Evolutionary conservation across 2,888 invertebrate species (phyloP), one percentile per base, ranked within the genome.

Genomic region (Coelopa pilipes): DNA sequence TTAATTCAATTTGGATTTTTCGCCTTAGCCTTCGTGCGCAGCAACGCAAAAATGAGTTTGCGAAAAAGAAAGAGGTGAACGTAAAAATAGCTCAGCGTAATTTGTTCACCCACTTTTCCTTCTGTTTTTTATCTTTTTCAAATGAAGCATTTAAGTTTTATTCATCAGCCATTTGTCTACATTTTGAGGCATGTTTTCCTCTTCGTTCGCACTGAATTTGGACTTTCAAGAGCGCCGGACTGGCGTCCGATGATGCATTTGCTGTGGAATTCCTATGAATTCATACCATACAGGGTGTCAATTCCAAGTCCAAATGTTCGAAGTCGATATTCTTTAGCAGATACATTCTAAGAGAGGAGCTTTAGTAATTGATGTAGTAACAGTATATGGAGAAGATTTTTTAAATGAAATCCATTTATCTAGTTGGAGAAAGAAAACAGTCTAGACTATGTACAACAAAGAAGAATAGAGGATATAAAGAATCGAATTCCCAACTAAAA

Each of bases 1-100:
- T 57, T 57, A 57, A 57, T 57, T 57, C 21, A 57, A 19, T 19
- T 57, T 19, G 17, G 13, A 1, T 12, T 10, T 17, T 57, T 19
- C 57, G 17, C 21, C 57, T 21, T 57, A 1, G 19, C 57, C 21
- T 53, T 57, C 57, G 11, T n/a, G 21, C 17, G 19, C 17, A 57
- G 5, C 15, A 57, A 57, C 19, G 17, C 57, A n/a, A 34, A 57
- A 57, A 57, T 57, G 57, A 13, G n/a, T 57, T 57, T 12, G 57
- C 57, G 17, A 57, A 57, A 57, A 34, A 34, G 34, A 34, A 34
- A 57, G 11, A 57, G 57, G 21, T 11, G 17, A 15, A 19, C 19
- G 17, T 57, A 57, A 57, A 57, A 57, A 57, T 57, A 57, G 57
- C 17, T 15, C 21, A 21, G 57, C 57, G n/a, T 21, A 15, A 57